phyloP scores from a whole-genome alignment of 2,797 vertebrate species.

The Micropoecilia bifurca region DNA sequence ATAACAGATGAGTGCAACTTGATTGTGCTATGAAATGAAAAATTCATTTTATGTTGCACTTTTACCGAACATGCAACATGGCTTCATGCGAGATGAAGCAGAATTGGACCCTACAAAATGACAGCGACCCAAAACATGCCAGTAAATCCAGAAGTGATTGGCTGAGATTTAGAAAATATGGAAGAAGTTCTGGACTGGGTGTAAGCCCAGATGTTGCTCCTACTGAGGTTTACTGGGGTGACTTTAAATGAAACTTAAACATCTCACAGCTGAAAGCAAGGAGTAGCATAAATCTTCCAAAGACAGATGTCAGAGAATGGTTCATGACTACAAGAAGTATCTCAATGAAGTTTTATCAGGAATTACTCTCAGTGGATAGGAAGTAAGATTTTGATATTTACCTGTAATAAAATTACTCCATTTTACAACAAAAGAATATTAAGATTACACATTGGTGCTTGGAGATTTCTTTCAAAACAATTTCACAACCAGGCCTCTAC shows the following conservation, averaged over 20 bases:
- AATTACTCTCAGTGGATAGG: neutral
- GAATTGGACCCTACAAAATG: neutral
- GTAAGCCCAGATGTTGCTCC: neutral
- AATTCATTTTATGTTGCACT: too few relatives aligned
- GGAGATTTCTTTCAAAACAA: neutral
- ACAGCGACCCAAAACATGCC: neutral
- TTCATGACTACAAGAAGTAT: neutral
- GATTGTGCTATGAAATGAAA: too few relatives aligned
- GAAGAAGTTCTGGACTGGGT: neutral
- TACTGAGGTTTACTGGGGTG: neutral
- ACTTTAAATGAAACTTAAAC: neutral
- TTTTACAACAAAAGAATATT: neutral
- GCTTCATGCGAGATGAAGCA: neutral
- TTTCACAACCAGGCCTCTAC: neutral
- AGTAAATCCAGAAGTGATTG: neutral
- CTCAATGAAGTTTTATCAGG: neutral
- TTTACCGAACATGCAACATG: neutral
- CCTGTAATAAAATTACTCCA: neutral
- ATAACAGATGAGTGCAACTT: too few relatives aligned
- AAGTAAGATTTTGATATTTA: neutral
- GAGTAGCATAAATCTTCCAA: neutral
- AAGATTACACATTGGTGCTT: too few relatives aligned
- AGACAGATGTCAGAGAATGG: neutral
- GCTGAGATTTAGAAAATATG: neutral
- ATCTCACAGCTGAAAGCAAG: neutral